phyloP scores from a whole-genome alignment of 2,113 vertebrate genomes.

The Lophochroa leadbeateri region DNA sequence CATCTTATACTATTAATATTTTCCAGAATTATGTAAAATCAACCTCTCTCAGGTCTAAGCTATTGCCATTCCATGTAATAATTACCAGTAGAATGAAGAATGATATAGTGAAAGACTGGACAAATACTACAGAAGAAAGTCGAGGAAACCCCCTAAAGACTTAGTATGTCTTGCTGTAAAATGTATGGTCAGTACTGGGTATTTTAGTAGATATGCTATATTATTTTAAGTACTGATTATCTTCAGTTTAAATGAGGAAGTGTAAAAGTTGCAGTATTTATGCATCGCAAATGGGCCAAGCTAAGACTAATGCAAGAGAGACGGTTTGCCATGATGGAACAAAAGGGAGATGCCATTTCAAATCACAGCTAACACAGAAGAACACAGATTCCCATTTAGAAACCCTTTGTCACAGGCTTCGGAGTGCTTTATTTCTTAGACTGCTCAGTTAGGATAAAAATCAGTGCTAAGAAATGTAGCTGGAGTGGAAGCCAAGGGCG shows the following conservation, averaged over 20 bases:
- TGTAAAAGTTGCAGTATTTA: neutral
- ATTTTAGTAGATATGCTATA: neutral
- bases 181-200: neutral
- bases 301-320: neutral
- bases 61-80: neutral
- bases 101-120: neutral
- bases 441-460: neutral
- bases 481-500: neutral
- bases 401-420: neutral
- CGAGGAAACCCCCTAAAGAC: neutral
- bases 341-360: neutral
- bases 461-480: neutral
- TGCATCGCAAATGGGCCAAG: neutral
- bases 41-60: neutral
- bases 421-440: neutral
- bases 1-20: neutral
- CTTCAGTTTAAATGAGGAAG: neutral
- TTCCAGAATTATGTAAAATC: slow-evolving; percentile 14
- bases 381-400: neutral
- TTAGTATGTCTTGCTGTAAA: neutral
- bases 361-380: neutral
- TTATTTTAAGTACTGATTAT: neutral
- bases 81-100: neutral
- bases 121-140: neutral
- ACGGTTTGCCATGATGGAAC: neutral